Percentiles rank a stretch among this genome's conserved stretches.
phyloP scores from a whole-genome alignment of 2,888 invertebrate species.

The Malthinus flaveolus region DNA sequence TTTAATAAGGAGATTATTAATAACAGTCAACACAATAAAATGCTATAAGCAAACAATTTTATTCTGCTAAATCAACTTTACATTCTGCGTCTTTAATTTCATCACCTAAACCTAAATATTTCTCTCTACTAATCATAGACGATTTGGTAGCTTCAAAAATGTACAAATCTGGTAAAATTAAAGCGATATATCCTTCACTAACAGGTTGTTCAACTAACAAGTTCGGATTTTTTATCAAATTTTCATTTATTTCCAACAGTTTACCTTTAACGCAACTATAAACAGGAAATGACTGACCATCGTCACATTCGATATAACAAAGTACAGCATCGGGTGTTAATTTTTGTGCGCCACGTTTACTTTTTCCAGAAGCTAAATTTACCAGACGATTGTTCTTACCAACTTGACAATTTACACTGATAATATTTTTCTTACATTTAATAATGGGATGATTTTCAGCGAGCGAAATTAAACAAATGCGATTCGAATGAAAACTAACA shows the following conservation, averaged over 20 bases:
- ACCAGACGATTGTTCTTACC: conserved; percentile 70
- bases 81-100: background rate
- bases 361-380: too few relatives aligned
- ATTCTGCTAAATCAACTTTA: conserved; percentile 2
- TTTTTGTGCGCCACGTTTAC: too few relatives aligned
- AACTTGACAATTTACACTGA: conserved; percentile 69
- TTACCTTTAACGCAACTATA: conserved; percentile 79
- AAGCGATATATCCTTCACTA: conserved; percentile 79
- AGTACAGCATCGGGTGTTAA: conserved; percentile 71
- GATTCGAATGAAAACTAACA: conserved; percentile 82
- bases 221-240: conserved; percentile 66
- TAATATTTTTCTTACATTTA: conserved; percentile 58
- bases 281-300: conserved; percentile 66
- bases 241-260: conserved; percentile 78
- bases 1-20: too few relatives aligned
- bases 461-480: conserved; percentile 78
- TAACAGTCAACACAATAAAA: too few relatives aligned
- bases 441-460: conserved; percentile 79
- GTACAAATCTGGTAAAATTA: conserved; percentile 76
- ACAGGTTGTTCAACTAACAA: conserved; percentile 63
- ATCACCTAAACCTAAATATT: conserved; percentile 57
- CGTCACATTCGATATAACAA: conserved; percentile 70
- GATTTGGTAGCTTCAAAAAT: conserved; percentile 67
- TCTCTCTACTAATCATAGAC: conserved; percentile 65
- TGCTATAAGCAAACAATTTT: background rate